phyloP scores from a whole-genome alignment of 2,888 invertebrate species.

The Drosophila nr. perissopoda region DNA sequence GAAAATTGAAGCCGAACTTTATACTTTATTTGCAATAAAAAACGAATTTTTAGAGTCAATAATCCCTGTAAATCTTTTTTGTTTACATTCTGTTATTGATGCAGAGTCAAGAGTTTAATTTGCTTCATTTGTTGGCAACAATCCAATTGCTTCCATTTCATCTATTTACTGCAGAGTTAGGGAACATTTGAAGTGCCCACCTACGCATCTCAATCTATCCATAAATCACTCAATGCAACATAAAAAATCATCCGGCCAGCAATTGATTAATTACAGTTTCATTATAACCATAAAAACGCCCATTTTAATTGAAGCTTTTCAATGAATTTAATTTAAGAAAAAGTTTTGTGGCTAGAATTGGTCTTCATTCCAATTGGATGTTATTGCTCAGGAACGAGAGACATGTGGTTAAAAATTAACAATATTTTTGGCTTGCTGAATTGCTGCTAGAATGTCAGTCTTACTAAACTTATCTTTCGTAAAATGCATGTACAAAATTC shows the following conservation, averaged over 20 bases:
- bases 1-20: neutral
- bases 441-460: neutral
- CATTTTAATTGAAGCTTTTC: constrained; percentile 30
- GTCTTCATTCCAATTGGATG: neutral
- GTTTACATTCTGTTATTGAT: neutral
- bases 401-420: neutral
- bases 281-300: constrained; percentile 47
- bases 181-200: neutral
- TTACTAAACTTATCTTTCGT: neutral
- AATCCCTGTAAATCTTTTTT: neutral
- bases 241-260: constrained; percentile 20
- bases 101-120: neutral
- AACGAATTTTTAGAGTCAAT: neutral
- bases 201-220: constrained; percentile 3
- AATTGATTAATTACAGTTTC: constrained; percentile 65
- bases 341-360: neutral
- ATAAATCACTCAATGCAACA: constrained; percentile 40
- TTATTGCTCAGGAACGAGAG: neutral
- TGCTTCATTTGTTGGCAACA: neutral
- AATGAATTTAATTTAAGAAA: constrained; percentile 19
- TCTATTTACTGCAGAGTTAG: neutral
- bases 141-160: neutral
- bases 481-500: neutral
- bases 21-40: neutral
- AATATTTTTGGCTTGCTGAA: neutral